A percentile compares a stretch with the other conserved stretches of the same genome.
phyloP scores from a whole-genome alignment of 2,113 vertebrate genomes.

The Camelus dromedarius region DNA sequence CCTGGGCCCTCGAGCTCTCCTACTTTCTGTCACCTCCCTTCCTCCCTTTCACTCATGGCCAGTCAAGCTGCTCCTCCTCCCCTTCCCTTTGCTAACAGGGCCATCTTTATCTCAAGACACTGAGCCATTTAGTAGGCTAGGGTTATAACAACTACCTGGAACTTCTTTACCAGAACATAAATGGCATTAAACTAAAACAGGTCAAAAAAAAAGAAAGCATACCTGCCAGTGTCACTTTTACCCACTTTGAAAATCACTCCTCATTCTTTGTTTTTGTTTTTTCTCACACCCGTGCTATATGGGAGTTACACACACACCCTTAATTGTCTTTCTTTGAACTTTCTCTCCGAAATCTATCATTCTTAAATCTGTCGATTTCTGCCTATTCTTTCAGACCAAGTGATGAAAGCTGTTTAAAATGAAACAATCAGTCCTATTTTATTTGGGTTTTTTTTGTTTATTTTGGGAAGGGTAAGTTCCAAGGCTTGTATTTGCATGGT shows the following conservation, averaged over 20 bases:
- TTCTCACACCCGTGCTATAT: too few species aligned
- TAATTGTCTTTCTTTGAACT: neutral
- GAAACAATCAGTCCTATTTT: neutral
- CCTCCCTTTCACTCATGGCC: neutral
- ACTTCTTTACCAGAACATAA: neutral
- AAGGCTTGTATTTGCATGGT: neutral
- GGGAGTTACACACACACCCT: neutral
- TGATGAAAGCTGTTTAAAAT: neutral
- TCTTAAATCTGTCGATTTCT: neutral
- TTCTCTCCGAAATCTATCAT: neutral
- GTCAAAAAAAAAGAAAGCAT: neutral
- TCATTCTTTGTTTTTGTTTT: neutral
- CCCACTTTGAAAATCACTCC: neutral
- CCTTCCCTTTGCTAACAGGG: neutral
- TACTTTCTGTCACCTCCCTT: neutral
- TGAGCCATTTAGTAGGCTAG: neutral
- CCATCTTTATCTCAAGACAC: neutral
- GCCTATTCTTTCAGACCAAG: constrained; percentile 6
- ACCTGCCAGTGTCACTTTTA: neutral
- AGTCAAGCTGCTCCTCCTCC: neutral
- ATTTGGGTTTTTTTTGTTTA: neutral
- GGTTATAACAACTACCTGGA: neutral
- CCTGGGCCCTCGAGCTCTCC: neutral
- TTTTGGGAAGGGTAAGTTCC: neutral
- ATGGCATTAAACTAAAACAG: neutral